phyloP scores from a whole-genome alignment of 2,113 vertebrate species.

The Alethe castanea region DNA sequence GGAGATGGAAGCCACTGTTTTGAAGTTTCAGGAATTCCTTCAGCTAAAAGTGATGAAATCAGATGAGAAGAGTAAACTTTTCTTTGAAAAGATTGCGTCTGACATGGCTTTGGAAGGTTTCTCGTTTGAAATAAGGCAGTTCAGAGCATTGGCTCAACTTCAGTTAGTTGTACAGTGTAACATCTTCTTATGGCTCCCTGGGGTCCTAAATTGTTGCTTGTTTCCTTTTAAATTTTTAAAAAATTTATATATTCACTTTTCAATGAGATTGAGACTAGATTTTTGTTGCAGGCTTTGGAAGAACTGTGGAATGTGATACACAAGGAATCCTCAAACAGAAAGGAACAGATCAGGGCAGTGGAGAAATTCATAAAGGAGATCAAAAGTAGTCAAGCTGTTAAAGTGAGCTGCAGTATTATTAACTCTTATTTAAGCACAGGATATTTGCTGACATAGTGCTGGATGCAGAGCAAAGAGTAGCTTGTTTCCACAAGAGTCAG shows the following conservation, averaged over 20 bases:
- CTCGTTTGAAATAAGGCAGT: conserved; percentile 57
- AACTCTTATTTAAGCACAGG: not conserved
- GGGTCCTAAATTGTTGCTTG: not conserved
- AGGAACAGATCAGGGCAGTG: conserved; percentile 68
- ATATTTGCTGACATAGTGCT: not conserved
- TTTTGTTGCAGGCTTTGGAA: conserved; percentile 69
- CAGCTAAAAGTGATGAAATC: conserved; percentile 58
- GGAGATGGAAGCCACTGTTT: conserved; percentile 76
- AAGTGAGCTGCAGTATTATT: conserved; percentile 65
- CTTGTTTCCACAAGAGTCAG: not conserved
- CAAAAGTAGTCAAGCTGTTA: conserved; percentile 64
- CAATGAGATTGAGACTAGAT: not conserved
- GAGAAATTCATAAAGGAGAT: conserved; percentile 58
- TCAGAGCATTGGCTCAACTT: not conserved
- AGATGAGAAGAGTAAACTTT: conserved; percentile 44
- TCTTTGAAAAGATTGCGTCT: conserved; percentile 65
- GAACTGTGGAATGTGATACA: conserved; percentile 71
- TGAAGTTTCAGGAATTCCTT: conserved; percentile 63
- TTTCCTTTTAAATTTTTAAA: no score
- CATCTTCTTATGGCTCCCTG: not conserved
- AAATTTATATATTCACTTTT: not conserved
- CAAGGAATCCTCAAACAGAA: conserved; percentile 63
- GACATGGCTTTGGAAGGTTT: conserved; percentile 11
- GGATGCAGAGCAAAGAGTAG: not conserved
- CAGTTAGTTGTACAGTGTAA: not conserved